Percentiles rank a stretch among this genome's conserved stretches.
Evolutionary conservation across 2,797 vertebrate genomes (phyloP).

Genomic region (Gallinago nigripennis): DNA sequence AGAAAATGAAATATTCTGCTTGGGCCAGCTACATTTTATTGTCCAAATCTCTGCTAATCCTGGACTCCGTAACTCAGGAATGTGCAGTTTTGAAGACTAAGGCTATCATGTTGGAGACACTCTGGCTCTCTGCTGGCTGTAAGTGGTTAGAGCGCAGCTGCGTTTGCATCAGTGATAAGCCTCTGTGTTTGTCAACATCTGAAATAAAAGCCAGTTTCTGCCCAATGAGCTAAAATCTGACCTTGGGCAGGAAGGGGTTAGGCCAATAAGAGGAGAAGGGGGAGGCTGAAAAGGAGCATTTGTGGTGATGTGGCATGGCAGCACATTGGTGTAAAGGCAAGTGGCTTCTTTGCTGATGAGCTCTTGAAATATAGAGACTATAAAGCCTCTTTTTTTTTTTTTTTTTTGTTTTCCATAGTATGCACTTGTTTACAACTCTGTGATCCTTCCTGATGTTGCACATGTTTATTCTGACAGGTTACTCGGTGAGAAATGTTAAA

Average conservation of each 20-base stretch:
- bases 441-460: background rate
- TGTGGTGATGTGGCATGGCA: background rate
- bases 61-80: background rate
- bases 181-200: background rate
- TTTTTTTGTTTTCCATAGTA: background rate
- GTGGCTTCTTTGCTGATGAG: background rate
- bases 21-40: background rate
- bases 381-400: background rate
- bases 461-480: background rate
- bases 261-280: background rate
- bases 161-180: background rate
- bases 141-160: background rate
- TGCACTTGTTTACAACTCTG: background rate
- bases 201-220: background rate
- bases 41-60: constrained; percentile 18
- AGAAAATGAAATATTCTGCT: background rate
- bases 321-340: background rate
- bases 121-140: background rate
- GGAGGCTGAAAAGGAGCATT: background rate
- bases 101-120: background rate
- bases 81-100: background rate
- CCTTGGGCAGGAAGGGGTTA: background rate
- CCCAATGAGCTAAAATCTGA: background rate
- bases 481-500: background rate
- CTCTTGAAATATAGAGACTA: background rate